Conservation (phyloP, 2,888 invertebrate species). For the Tipula unca region DNA sequence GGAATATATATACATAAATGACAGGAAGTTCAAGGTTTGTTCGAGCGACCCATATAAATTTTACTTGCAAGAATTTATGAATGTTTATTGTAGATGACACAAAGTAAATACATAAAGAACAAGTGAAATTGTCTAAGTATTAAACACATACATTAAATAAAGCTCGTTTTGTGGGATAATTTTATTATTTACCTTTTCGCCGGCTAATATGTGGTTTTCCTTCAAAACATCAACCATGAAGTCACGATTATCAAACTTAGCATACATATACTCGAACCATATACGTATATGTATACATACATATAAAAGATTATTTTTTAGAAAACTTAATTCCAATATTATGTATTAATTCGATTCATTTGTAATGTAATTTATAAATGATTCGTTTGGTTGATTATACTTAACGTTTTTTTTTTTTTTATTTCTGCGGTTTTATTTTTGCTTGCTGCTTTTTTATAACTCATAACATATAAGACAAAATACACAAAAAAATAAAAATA, state of each 20-base stretch:
- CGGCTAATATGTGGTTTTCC: background rate
- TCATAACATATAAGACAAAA: background rate
- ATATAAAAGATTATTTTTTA: background rate
- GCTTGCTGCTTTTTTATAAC: background rate
- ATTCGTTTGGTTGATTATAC: background rate
- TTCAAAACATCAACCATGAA: background rate
- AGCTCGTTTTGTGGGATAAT: background rate
- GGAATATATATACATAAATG: too few relatives aligned
- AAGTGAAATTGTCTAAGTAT: background rate
- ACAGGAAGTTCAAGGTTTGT: background rate
- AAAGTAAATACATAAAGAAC: background rate
- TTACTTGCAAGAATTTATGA: too few relatives aligned
- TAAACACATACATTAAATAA: background rate
- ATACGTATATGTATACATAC: background rate
- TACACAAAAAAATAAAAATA: background rate
- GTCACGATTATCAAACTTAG: background rate
- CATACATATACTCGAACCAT: background rate
- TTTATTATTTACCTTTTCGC: background rate
- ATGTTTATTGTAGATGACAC: too few relatives aligned
- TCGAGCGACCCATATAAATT: too few relatives aligned
- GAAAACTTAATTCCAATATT: background rate
- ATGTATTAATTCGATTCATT: background rate
- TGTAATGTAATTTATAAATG: constrained; percentile 8
- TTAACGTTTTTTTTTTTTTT: background rate
- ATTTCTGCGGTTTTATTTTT: background rate